A percentile compares a stretch with the other conserved stretches of the same genome.
phyloP scores from a whole-genome alignment of 1,140 invertebrate species.

The Lepidurus apus region DNA sequence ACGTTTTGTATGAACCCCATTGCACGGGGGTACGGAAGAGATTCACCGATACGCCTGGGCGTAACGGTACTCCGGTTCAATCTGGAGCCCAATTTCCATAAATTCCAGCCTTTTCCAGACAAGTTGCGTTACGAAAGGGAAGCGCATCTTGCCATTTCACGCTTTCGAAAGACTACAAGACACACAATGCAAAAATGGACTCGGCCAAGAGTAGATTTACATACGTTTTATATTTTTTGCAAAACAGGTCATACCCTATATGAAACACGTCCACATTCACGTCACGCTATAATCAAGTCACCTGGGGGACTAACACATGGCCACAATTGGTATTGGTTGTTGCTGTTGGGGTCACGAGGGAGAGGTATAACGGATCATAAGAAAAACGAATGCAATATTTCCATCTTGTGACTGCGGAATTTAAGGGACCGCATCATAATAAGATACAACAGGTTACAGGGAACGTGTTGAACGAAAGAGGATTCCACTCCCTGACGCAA shows the following conservation, averaged over 20 bases:
- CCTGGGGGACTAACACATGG: constrained; percentile 20
- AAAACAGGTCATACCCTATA: constrained; percentile 22
- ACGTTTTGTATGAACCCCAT: background rate
- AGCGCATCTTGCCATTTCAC: background rate
- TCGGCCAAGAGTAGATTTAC: background rate
- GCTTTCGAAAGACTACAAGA: background rate
- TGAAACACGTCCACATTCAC: constrained; percentile 21
- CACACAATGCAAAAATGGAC: background rate
- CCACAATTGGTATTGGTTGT: constrained; percentile 14
- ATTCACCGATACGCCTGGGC: background rate
- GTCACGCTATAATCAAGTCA: constrained; percentile 18
- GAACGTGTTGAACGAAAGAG: no score
- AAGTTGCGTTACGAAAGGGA: background rate
- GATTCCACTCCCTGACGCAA: no score
- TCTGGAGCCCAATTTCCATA: constrained; percentile 10
- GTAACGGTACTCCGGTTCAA: background rate
- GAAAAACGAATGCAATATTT: background rate
- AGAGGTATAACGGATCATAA: background rate
- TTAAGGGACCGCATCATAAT: no score
- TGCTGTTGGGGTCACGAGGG: background rate
- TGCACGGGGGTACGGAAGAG: background rate
- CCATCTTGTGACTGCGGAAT: background rate
- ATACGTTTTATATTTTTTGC: constrained; percentile 22
- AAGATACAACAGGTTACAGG: no score
- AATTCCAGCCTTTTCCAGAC: background rate